A percentile compares a stretch with the other conserved stretches of the same genome.
Evolutionary conservation across 2,113 vertebrate genomes (phyloP).

Genomic region (Cairina moschata): DNA sequence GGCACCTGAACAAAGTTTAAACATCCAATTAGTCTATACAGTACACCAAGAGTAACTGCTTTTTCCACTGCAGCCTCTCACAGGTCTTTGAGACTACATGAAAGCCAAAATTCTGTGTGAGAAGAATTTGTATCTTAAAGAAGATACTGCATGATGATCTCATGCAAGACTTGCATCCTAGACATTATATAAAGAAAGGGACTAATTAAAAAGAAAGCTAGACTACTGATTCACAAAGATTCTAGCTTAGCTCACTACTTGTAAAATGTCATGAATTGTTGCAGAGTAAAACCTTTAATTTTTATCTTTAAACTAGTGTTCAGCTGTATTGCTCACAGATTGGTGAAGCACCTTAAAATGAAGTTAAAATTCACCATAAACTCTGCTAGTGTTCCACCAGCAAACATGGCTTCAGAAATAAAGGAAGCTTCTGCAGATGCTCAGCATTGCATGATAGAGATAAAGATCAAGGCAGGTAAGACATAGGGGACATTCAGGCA

Average conservation of each 20-base stretch:
- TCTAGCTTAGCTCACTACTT: background rate
- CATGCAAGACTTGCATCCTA: background rate
- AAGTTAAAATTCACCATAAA: background rate
- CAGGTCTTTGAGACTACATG: background rate
- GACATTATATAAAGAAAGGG: background rate
- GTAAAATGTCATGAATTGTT: background rate
- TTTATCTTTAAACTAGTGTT: background rate
- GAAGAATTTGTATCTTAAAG: background rate
- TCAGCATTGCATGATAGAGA: background rate
- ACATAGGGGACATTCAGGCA: background rate
- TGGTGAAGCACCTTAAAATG: background rate
- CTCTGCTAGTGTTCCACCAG: background rate
- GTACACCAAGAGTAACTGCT: background rate
- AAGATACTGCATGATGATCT: background rate
- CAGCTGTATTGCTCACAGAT: background rate
- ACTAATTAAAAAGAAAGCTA: background rate
- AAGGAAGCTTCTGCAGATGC: background rate
- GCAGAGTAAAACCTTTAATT: background rate
- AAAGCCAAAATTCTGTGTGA: background rate
- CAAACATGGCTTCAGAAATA: background rate
- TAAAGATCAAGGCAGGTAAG: background rate
- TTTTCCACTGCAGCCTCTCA: background rate
- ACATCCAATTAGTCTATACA: background rate
- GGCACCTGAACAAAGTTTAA: conserved; percentile 76
- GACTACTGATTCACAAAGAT: background rate